Base-by-base conservation (phyloP, 2,888 invertebrate genomes). In the Zaprionus bogoriensis region DNA sequence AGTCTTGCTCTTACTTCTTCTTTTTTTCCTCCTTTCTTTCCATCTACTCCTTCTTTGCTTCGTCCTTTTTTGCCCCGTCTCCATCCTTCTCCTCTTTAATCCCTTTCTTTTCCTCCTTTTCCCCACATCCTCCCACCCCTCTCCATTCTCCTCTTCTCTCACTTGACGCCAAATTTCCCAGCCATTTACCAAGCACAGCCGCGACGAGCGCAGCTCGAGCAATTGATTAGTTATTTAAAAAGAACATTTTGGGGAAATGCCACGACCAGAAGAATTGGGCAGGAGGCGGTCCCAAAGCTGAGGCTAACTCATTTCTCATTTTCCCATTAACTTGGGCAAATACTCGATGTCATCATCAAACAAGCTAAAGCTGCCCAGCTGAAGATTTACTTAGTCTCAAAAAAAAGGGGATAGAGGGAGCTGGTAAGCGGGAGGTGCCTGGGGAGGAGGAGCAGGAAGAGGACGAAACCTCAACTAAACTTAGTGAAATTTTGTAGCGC, bases 211-310 rank as follows among this genome's bases (percentile, higher is more conserved):
- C 61, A 72, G 61, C 60, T 73, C 70, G 57, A 59, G 61, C 61
- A 72, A 63, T 62, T 73, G 74, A 77, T 77, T 71, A 79, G 72
- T 72, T 81, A 81, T 81, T 79, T 81, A 77, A 74, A 77, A 81
- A 80, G 70, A 71, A 66, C 67, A 57, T 59, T 64, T 61, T 60
- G 39, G 20, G 25, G 14, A 7, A 30, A 39, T 14, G 22, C 23
- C 30, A 47, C 12, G 25, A 30, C n/a, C 10, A 4, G 4, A 32
- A 10, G 32, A 36, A 36, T 36, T 36, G 38, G 20, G 1, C 5
- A 22, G 14, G 17, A 19, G 12, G n/a, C 27, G 12, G 20, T 9
- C 23, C 9, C 30, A 6, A 12, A 23, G 38, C 45, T 5, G 46
- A 42, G 59, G 36, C 51, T 48, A 64, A 41, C 74, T 67, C 64